These are phyloP conservation scores for Odocoileus hemionus DNA, from an alignment of 2,113 vertebrate genomes.

Conservation along the genomic window DNA sequence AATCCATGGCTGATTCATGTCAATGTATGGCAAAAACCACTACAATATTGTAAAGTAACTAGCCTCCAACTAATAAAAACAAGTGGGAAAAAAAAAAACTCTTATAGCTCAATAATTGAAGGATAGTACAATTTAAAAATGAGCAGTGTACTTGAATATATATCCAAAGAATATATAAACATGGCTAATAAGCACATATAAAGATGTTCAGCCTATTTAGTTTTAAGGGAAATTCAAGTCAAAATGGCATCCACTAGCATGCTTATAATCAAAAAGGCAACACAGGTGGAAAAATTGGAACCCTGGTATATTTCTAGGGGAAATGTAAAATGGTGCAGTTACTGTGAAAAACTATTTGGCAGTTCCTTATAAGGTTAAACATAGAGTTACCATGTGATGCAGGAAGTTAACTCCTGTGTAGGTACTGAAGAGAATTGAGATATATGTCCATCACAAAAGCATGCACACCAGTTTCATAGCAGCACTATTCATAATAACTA, in stretches of 20 bases:
- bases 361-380: not conserved
- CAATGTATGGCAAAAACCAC: no score
- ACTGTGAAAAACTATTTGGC: not conserved
- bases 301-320: not conserved
- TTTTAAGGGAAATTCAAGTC: not conserved
- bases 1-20: no score
- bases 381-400: not conserved
- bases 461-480: not conserved
- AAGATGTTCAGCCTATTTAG: not conserved
- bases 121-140: not conserved
- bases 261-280: not conserved
- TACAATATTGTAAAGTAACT: no score
- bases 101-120: not conserved
- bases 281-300: not conserved
- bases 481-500: not conserved
- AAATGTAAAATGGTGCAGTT: not conserved
- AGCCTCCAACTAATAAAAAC: no score
- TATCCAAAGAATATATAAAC: not conserved
- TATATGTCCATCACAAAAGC: not conserved
- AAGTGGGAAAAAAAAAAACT: not conserved
- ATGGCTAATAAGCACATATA: not conserved
- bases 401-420: not conserved
- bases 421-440: not conserved
- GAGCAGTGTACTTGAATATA: not conserved
- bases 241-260: not conserved